Base-by-base conservation (phyloP, 92 coral and sea anemone species). In the Galaxea fascicularis region DNA sequence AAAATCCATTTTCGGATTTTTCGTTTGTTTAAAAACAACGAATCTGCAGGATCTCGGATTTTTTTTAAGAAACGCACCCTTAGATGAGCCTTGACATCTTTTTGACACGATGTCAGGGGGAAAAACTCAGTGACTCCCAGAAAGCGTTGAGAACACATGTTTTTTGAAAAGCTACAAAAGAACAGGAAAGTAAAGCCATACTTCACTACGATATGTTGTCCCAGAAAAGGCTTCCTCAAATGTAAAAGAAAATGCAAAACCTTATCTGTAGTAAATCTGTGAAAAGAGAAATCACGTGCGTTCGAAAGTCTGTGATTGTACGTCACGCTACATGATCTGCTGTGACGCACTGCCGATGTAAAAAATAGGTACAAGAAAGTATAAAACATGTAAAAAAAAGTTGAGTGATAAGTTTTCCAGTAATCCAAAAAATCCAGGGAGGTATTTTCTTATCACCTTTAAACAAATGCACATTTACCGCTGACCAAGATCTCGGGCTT, bases 81-180 rank as follows among this genome's bases (percentile, higher is more conserved):
- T 10, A 60, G 82, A 64, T 74, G 79, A 1, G 79, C 22, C 45
- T 26, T 49, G 45, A 74, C 26, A 27, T 74, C 79, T 58, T 52
- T 74, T 39, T 53, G 17, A 78, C 83, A 78, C 31, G 83, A 78
- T 18, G 73, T 78, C 83, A 78, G 22, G 45, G 83, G 83, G 13
- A 74, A 74, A 15, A 74, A 49, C 35, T 74, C 65, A 7, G 17
- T 74, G 65, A 12, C 79, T 24, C 27, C 46, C n/a, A 65, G 79
- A 27, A 60, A 63, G 15, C 53, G 52, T 39, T 7, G 31, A 51
- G 56, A 71, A 72, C 58, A 41, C 31, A 28, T 29, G 11, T 59
- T 53, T 5, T 75, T 25, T 17, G 45, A 75, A 30, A 17, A 75
- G 45, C 53, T 28, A n/a, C 65, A 53, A 75, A 30, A 12, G 65